phyloP scores from a whole-genome alignment of 2,888 invertebrate genomes.

The Tetanocera ferruginea region DNA sequence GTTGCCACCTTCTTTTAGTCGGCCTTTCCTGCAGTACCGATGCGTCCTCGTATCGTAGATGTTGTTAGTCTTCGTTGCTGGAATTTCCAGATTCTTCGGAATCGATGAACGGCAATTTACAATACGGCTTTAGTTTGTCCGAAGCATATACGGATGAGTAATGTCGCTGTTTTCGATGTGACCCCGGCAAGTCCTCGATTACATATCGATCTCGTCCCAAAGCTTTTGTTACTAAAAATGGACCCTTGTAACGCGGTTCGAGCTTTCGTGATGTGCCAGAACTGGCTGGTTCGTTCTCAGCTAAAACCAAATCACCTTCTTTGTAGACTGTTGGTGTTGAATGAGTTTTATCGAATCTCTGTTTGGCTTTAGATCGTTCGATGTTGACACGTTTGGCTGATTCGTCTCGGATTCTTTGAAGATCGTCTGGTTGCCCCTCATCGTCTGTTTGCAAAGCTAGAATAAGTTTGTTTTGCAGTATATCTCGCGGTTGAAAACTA shows the following conservation, averaged over 20 bases:
- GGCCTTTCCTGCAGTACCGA: too few species aligned
- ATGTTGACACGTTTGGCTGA: constrained; percentile 21
- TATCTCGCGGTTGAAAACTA: constrained; percentile 28
- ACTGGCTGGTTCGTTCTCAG: constrained; percentile 38
- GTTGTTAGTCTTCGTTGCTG: constrained; percentile 1
- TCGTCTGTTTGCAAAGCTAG: too few species aligned
- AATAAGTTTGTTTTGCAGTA: constrained; percentile 26
- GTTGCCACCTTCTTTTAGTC: too few species aligned
- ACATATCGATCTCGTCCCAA: constrained; percentile 49
- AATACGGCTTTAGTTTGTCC: constrained; percentile 49
- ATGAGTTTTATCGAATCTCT: constrained; percentile 38
- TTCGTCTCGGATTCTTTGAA: background rate
- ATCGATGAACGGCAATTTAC: constrained; percentile 19
- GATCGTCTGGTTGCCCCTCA: background rate
- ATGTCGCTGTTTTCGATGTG: constrained; percentile 44
- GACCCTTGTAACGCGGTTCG: constrained; percentile 48
- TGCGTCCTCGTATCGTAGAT: too few species aligned
- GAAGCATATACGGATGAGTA: constrained; percentile 47
- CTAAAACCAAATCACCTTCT: constrained; percentile 36
- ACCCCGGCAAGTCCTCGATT: constrained; percentile 48
- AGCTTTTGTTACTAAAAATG: constrained; percentile 45
- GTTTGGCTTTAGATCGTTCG: constrained; percentile 28
- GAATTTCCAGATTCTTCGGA: background rate
- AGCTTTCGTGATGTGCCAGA: constrained; percentile 47
- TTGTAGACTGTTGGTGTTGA: constrained; percentile 30